These are phyloP conservation scores for Muscidifurax raptorellus DNA, from an alignment of 1,140 invertebrate species.

Conservation along the genomic window DNA sequence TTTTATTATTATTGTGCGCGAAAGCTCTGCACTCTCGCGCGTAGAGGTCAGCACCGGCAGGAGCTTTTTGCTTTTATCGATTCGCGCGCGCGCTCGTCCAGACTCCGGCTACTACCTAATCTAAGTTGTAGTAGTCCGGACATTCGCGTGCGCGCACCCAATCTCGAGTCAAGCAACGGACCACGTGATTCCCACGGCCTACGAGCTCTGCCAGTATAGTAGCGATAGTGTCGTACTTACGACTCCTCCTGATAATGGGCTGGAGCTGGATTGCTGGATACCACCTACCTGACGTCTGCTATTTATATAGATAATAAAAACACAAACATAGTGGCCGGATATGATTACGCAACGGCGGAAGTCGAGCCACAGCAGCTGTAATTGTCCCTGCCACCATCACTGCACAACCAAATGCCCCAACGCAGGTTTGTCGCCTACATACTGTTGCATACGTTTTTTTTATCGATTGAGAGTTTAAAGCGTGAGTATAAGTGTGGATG, in stretches of 20 bases:
- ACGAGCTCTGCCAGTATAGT: no score
- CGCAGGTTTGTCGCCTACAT: conserved; percentile 58
- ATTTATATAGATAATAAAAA: not conserved
- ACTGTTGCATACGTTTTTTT: not conserved
- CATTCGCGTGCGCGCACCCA: not conserved
- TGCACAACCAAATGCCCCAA: conserved; percentile 69
- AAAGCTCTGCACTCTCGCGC: not conserved
- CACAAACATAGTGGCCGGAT: not conserved
- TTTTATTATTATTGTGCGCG: not conserved
- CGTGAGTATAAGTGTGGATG: no score
- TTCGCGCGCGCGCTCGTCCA: not conserved
- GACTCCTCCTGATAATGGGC: not conserved
- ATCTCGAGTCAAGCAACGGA: not conserved
- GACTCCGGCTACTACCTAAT: no score
- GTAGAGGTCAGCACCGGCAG: not conserved
- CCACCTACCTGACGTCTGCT: not conserved
- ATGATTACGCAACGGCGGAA: conserved; percentile 51
- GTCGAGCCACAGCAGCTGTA: conserved; percentile 66
- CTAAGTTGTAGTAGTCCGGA: not conserved
- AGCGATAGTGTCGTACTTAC: no score
- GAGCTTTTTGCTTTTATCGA: not conserved
- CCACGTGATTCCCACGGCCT: not conserved
- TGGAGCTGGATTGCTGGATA: no score
- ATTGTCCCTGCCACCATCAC: conserved; percentile 72
- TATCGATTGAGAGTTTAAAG: not conserved